Evolutionary conservation across 2,113 vertebrate genomes (phyloP).

Genomic region (Caracal caracal): DNA sequence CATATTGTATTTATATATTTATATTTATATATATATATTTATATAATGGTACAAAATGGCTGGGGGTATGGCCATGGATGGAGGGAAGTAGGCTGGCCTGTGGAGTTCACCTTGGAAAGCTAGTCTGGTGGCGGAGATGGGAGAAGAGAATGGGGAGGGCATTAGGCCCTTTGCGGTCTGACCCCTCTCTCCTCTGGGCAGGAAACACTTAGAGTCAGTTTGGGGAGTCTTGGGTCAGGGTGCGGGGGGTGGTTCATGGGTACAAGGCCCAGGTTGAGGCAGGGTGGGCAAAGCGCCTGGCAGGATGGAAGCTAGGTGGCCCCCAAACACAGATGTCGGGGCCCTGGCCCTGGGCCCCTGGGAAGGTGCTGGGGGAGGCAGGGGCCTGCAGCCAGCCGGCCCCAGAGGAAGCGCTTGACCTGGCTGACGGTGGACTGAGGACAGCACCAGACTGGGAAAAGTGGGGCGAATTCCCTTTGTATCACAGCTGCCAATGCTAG

Average conservation of each 20-base stretch:
- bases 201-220: slow-evolving; percentile 45
- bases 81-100: slow-evolving; percentile 70
- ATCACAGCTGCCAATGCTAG: slow-evolving; percentile 62
- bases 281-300: slow-evolving; percentile 74
- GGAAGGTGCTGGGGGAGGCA: background rate
- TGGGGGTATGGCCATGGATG: slow-evolving; percentile 79
- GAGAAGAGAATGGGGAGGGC: background rate
- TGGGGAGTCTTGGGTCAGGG: slow-evolving; percentile 64
- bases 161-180: background rate
- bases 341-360: background rate
- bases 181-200: slow-evolving; percentile 39
- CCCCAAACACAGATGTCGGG: background rate
- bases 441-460: slow-evolving; percentile 72
- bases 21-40: slow-evolving; percentile 90
- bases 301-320: slow-evolving; percentile 21
- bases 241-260: slow-evolving; percentile 38
- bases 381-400: slow-evolving; percentile 39
- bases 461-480: slow-evolving; percentile 64
- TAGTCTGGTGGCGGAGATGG: background rate
- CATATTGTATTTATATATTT: slow-evolving; percentile 92
- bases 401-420: background rate
- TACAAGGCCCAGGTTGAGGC: slow-evolving; percentile 74
- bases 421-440: background rate
- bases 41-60: slow-evolving; percentile 92
- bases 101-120: slow-evolving; percentile 64